phyloP scores from a whole-genome alignment of 1,140 invertebrate genomes.

The Drosophila lacteicornis region DNA sequence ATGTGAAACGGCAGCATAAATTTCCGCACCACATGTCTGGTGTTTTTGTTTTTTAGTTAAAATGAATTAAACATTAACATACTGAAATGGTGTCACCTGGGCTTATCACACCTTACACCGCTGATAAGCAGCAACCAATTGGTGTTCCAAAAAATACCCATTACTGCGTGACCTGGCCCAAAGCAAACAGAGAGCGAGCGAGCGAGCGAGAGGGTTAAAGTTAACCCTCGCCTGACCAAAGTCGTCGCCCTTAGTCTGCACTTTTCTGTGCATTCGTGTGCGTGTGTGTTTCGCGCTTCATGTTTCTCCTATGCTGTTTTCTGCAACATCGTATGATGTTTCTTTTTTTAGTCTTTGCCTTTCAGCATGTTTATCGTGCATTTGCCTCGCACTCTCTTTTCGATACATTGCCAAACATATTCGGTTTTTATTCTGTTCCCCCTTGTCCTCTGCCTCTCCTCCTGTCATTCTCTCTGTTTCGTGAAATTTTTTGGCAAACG shows the following conservation, averaged over 20 bases:
- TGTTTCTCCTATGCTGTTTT: constrained; percentile 50
- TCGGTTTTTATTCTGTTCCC: constrained; percentile 28
- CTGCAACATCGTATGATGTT: constrained; percentile 77
- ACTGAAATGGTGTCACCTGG: constrained; percentile 20
- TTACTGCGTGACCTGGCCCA: constrained; percentile 11
- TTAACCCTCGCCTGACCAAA: constrained; percentile 39
- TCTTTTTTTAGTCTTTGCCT: constrained; percentile 58
- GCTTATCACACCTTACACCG: constrained; percentile 28
- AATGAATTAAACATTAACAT: constrained; percentile 9
- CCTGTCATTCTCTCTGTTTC: constrained; percentile 14
- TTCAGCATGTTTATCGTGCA: constrained; percentile 61
- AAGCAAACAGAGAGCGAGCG: constrained; percentile 9
- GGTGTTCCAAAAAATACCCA: not conserved
- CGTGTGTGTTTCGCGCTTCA: constrained; percentile 11
- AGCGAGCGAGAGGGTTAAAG: constrained; percentile 11
- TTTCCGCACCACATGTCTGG: constrained; percentile 23
- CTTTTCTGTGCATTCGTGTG: constrained; percentile 23
- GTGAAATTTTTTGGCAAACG: constrained; percentile 51
- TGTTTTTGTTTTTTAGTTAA: constrained; percentile 9
- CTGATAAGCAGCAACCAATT: constrained; percentile 30
- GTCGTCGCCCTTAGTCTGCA: constrained; percentile 60
- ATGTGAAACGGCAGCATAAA: constrained; percentile 48
- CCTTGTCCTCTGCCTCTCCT: not conserved
- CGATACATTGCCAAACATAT: constrained; percentile 49
- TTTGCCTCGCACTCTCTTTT: constrained; percentile 51